Base-by-base conservation (phyloP, 1,140 invertebrate species). In the Tribolium castaneum region DNA sequence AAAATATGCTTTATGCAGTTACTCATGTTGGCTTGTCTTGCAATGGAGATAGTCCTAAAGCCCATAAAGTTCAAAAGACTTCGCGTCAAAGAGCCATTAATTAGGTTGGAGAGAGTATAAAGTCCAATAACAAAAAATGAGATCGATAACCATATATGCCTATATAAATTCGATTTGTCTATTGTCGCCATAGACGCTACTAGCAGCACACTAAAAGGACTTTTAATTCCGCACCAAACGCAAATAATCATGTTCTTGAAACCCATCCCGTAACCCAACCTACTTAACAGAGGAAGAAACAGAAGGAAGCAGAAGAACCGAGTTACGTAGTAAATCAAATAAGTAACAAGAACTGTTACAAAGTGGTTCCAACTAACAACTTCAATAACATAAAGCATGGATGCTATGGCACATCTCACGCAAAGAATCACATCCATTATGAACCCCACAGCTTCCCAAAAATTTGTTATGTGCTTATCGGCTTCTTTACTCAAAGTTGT, bases 1-100 rank as follows among this genome's bases (percentile, higher is more conserved):
- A 87, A 86, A 70, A 88, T 81, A 1, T 87, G 83, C 73, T 86
- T 87, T 5, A 88, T 86, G 49, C 87, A 87, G 56, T 87, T 88
- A 0, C 87, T 88, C 87, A 88, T 88, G 45, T 88, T 88, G 0
- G 86, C 86, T 54, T 88, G 88, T 80, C 87, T 87, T 0, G 87
- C 86, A 2, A 87, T 75, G 0, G 87, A 88, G 73, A 88, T 86
- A 71, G 88, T 85, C 0, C 86, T 81, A 3, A 88, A 50, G 0
- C 87, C 87, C 1, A 88, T 80, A 10, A 87, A 81, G 34, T 87
- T 87, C 4, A 88, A 82, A 0, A 88, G 76, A 54, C 82, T 84
- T 1, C 78, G 75, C 83, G 87, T 86, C 0, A 85, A 86, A 0
- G 87, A 87, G 0, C 85, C 87, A 52, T 88, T 88, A 9, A 88